Conservation (phyloP, 2,888 invertebrate genomes). For the Neria commutata region DNA sequence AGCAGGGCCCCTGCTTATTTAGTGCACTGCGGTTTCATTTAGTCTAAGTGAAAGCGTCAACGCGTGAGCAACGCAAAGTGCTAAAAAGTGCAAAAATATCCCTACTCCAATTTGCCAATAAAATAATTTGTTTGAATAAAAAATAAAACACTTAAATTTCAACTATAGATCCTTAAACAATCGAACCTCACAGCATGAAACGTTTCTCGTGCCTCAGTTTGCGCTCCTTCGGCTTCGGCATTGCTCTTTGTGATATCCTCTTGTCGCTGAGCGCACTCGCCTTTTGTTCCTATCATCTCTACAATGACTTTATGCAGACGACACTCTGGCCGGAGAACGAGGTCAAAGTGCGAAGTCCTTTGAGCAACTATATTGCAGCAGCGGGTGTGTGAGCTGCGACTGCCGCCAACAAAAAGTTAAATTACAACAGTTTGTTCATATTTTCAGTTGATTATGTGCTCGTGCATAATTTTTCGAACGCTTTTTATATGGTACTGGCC, state of each 20-base stretch:
- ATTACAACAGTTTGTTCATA: neutral
- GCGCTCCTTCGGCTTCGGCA: slow-evolving; percentile 44
- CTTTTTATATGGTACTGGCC: slow-evolving; percentile 54
- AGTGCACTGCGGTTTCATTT: slow-evolving; percentile 26
- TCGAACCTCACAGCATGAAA: slow-evolving; percentile 42
- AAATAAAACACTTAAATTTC: neutral
- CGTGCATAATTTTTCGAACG: slow-evolving; percentile 54
- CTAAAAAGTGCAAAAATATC: neutral
- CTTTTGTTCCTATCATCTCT: slow-evolving; percentile 50
- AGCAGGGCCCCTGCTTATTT: slow-evolving; percentile 31
- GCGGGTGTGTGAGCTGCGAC: slow-evolving; percentile 40
- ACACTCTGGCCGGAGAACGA: slow-evolving; percentile 49
- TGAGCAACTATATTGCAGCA: slow-evolving; percentile 46
- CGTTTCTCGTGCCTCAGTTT: slow-evolving; percentile 50
- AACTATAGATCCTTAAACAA: slow-evolving; percentile 5
- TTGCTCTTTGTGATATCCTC: slow-evolving; percentile 49
- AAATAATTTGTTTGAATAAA: neutral
- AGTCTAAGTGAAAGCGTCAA: slow-evolving; percentile 30
- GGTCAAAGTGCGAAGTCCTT: slow-evolving; percentile 47
- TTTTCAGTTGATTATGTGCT: slow-evolving; percentile 50
- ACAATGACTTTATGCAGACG: slow-evolving; percentile 48
- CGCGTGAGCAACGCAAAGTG: slow-evolving; percentile 24
- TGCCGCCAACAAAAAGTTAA: neutral
- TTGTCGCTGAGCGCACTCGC: slow-evolving; percentile 40
- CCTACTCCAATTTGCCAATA: neutral